Percentiles rank a stretch among this genome's conserved stretches.
These are phyloP conservation scores for Acronicta leporina DNA, from an alignment of 2,888 invertebrate species.

Conservation along the genomic window DNA sequence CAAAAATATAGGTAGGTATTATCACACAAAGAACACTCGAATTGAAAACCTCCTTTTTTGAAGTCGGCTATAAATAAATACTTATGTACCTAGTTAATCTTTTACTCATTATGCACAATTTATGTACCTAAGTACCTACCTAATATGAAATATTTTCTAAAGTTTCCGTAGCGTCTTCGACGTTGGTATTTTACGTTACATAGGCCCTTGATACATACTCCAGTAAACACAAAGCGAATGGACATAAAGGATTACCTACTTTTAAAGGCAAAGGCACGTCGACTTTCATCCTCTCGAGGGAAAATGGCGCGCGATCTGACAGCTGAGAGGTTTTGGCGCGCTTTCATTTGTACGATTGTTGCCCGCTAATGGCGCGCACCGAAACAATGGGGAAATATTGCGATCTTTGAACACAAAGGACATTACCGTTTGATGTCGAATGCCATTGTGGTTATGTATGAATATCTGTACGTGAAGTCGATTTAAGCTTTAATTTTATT, in stretches of 20 bases:
- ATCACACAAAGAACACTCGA: too few relatives aligned
- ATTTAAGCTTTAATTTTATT: constrained; percentile 33
- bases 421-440: constrained; percentile 81
- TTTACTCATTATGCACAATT: too few relatives aligned
- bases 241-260: constrained; percentile 58
- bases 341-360: constrained; percentile 76
- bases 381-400: constrained; percentile 82
- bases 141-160: too few relatives aligned
- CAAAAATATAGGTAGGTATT: too few relatives aligned
- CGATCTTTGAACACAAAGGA: constrained; percentile 79
- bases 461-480: constrained; percentile 37
- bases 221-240: constrained; percentile 56
- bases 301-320: constrained; percentile 84
- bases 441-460: constrained; percentile 65
- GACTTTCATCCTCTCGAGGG: constrained; percentile 64
- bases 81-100: too few relatives aligned
- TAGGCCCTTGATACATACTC: constrained; percentile 44
- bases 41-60: too few relatives aligned
- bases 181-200: constrained; percentile 35
- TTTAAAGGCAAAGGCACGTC: constrained; percentile 63
- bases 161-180: constrained; percentile 15
- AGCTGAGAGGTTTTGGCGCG: constrained; percentile 76
- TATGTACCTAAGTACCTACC: too few relatives aligned
- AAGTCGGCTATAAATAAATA: too few relatives aligned
- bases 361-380: constrained; percentile 81